A percentile compares a stretch with the other conserved stretches of the same genome.
These are phyloP conservation scores for Acanthiza pusilla DNA, from an alignment of 2,797 vertebrate species.

Conservation along the genomic window DNA sequence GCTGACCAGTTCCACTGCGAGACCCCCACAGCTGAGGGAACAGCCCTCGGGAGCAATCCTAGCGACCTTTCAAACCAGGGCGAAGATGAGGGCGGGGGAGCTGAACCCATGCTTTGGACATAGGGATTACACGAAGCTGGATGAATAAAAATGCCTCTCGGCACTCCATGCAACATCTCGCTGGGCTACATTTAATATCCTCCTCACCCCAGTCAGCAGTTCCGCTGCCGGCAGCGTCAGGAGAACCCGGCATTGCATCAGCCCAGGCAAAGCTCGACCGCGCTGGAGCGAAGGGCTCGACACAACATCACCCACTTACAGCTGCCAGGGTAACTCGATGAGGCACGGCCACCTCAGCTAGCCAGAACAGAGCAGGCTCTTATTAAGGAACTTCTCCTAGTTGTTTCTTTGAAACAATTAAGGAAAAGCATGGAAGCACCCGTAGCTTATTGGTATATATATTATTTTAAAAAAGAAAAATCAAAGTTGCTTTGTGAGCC, in stretches of 20 bases:
- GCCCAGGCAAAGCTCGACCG: neutral
- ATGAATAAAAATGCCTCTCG: neutral
- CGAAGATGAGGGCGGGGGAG: fast-evolving
- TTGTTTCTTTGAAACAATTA: neutral
- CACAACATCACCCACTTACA: neutral
- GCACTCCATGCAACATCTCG: neutral
- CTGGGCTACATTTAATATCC: neutral
- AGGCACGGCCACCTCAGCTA: neutral
- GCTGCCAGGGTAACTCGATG: fast-evolving
- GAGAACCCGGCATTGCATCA: neutral
- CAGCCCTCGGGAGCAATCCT: neutral
- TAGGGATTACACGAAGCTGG: neutral
- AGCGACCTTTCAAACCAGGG: neutral
- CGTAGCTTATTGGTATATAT: neutral
- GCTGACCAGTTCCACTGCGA: neutral
- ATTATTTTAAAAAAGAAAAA: neutral
- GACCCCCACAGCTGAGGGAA: neutral
- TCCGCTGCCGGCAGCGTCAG: neutral
- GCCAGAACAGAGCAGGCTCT: neutral
- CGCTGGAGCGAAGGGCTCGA: fast-evolving
- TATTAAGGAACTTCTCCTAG: neutral
- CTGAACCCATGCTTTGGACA: fast-evolving
- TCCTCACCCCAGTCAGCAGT: neutral
- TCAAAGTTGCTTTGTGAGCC: neutral
- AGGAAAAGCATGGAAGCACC: neutral